Evolutionary conservation across 2,113 vertebrate species (phyloP).

Genomic region (Neolamprologus hecqui): DNA sequence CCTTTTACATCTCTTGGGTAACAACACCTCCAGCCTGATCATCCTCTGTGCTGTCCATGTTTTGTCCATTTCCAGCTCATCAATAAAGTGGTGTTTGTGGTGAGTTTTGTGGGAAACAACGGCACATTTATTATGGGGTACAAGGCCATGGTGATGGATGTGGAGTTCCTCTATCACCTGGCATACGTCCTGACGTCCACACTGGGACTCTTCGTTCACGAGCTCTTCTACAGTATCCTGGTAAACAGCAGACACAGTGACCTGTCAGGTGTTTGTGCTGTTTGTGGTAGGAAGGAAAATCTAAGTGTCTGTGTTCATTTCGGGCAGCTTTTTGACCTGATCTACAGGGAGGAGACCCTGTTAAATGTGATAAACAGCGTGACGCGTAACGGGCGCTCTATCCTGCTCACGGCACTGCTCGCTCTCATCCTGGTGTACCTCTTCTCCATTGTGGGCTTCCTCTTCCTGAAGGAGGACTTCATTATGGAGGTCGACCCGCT

Average conservation of each 20-base stretch:
- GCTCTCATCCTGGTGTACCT: constrained; percentile 98
- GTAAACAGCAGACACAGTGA: constrained; percentile 47
- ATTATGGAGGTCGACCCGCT: constrained; percentile 93
- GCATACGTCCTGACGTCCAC: constrained; percentile 91
- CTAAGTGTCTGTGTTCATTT: not conserved
- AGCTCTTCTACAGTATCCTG: constrained; percentile 97
- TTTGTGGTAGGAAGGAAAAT: not conserved
- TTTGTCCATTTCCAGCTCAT: constrained; percentile 73
- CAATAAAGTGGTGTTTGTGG: constrained; percentile 95
- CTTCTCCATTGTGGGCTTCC: constrained; percentile 97
- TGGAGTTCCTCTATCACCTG: constrained; percentile 94
- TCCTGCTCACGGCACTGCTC: constrained; percentile 92
- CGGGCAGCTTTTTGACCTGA: constrained; percentile 89
- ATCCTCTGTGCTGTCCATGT: not conserved
- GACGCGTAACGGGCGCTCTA: constrained; percentile 94
- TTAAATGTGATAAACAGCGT: constrained; percentile 98
- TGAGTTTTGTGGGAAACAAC: constrained; percentile 97
- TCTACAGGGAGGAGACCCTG: constrained; percentile 96
- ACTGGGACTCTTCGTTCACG: constrained; percentile 88
- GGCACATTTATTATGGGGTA: constrained; percentile 96
- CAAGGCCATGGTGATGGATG: constrained; percentile 94
- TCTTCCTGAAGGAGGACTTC: constrained; percentile 94
- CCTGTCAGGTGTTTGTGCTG: not conserved
- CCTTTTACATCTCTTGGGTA: not conserved
- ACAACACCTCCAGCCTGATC: not conserved